Evolutionary conservation across 2,888 invertebrate genomes (phyloP).

Genomic region (Chouioia cunea): DNA sequence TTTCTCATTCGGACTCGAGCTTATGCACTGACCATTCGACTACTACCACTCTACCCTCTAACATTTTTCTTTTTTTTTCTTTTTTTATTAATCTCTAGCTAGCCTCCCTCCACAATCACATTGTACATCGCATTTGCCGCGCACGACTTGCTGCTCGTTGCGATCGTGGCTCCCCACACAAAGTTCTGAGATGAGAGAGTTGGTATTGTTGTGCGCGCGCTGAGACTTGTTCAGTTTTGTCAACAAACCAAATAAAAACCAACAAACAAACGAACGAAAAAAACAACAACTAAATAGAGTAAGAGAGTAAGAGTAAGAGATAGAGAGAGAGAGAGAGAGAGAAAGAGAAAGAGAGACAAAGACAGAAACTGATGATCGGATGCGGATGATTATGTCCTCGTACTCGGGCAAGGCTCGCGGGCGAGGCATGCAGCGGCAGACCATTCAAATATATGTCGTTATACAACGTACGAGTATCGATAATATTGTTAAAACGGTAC

Average conservation of each 20-base stretch:
- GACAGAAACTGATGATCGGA: conserved; percentile 38
- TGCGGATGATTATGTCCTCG: conserved; percentile 53
- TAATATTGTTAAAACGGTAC: too few relatives aligned
- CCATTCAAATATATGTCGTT: conserved; percentile 56
- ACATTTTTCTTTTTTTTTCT: conserved; percentile 15
- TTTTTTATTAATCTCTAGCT: conserved; percentile 13
- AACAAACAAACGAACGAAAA: too few relatives aligned
- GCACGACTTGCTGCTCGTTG: too few relatives aligned
- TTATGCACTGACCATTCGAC: conserved; percentile 34
- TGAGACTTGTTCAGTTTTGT: too few relatives aligned
- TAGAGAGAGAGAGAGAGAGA: conserved; percentile 4
- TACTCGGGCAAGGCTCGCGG: conserved; percentile 62
- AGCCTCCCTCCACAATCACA: too few relatives aligned
- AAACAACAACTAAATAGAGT: too few relatives aligned
- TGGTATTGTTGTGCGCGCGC: too few relatives aligned
- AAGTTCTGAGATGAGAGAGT: too few relatives aligned
- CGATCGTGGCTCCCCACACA: too few relatives aligned
- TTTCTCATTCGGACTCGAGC: conserved; percentile 42
- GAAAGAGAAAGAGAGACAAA: conserved; percentile 33
- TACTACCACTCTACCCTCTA: conserved; percentile 32
- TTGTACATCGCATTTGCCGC: too few relatives aligned
- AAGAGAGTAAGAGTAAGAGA: background rate
- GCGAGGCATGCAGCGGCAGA: conserved; percentile 63
- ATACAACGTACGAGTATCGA: too few relatives aligned
- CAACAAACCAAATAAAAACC: too few relatives aligned